phyloP scores from a whole-genome alignment of 1,140 invertebrate genomes.

The Lucilia sericata region DNA sequence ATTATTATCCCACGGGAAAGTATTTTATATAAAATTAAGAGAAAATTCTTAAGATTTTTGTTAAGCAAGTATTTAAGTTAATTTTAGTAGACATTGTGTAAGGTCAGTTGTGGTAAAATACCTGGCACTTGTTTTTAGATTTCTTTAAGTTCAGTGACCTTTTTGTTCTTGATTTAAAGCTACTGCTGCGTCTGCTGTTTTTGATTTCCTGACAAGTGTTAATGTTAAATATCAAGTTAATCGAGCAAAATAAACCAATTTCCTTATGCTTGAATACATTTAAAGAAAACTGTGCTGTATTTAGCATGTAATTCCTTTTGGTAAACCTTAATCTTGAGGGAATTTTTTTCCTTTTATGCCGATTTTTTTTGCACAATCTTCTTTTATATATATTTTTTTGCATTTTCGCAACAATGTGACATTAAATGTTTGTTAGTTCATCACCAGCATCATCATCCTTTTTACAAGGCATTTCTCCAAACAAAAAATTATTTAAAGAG shows the following conservation, averaged over 20 bases:
- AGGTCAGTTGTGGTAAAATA: background rate
- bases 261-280: slow-evolving; percentile 14
- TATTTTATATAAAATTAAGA: background rate
- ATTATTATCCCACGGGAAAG: slow-evolving; percentile 45
- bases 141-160: background rate
- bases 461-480: background rate
- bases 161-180: background rate
- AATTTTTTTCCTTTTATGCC: slow-evolving; percentile 32
- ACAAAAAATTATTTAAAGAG: background rate
- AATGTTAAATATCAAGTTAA: slow-evolving; percentile 38
- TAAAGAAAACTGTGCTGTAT: slow-evolving; percentile 1
- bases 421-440: slow-evolving; percentile 6
- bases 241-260: slow-evolving; percentile 43
- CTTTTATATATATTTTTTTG: slow-evolving; percentile 14
- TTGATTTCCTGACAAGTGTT: slow-evolving; percentile 20
- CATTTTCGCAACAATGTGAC: slow-evolving; percentile 38
- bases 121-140: background rate
- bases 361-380: background rate
- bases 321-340: slow-evolving; percentile 42
- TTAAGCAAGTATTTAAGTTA: background rate
- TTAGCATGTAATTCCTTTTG: slow-evolving; percentile 36
- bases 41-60: background rate
- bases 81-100: background rate
- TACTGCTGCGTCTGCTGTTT: background rate
- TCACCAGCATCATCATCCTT: background rate